Percentiles rank a stretch among this genome's conserved stretches.
Evolutionary conservation across 23 tunicate species (phyloP).

Genomic region (Corella eumyota): DNA sequence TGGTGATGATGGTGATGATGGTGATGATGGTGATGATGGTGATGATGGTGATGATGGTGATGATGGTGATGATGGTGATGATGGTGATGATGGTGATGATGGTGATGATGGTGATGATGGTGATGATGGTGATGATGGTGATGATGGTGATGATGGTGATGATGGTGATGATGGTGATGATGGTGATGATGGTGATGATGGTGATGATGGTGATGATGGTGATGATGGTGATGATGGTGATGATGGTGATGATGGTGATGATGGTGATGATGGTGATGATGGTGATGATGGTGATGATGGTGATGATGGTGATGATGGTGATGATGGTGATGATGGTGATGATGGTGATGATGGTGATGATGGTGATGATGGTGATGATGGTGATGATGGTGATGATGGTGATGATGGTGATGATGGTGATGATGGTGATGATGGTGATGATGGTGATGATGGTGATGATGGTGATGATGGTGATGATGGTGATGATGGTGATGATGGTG

Average conservation of each 20-base stretch:
- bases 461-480: slow-evolving; percentile 3
- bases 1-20: slow-evolving; percentile 10
- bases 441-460: slow-evolving; percentile 5
- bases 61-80: neutral
- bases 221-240: slow-evolving; percentile 5
- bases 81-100: slow-evolving; percentile 6
- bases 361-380: slow-evolving; percentile 4
- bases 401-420: neutral
- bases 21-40: slow-evolving; percentile 2
- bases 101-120: slow-evolving; percentile 1
- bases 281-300: slow-evolving; percentile 3
- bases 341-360: slow-evolving; percentile 1
- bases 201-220: slow-evolving; percentile 1
- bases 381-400: slow-evolving; percentile 3
- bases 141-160: neutral
- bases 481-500: neutral
- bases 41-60: neutral
- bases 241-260: neutral
- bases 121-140: slow-evolving; percentile 1
- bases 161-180: slow-evolving; percentile 8
- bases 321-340: neutral
- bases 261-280: neutral
- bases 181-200: neutral
- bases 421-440: slow-evolving; percentile 1
- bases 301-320: slow-evolving; percentile 4